These are phyloP conservation scores for Pempheris klunzingeri DNA, from an alignment of 2,797 vertebrate genomes.

Conservation along the genomic window DNA sequence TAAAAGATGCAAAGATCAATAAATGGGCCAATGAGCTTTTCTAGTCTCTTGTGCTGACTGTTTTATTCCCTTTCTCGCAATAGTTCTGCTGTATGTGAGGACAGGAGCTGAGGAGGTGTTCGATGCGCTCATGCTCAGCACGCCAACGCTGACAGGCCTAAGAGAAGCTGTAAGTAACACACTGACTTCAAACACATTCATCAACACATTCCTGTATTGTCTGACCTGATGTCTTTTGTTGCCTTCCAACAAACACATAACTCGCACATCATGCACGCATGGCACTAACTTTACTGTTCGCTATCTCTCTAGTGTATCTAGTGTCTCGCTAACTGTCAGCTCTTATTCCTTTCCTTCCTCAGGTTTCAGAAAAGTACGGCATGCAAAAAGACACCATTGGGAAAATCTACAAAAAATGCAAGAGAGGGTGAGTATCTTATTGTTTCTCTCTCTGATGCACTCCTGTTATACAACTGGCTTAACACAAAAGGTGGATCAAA, in stretches of 20 bases:
- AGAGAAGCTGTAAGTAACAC: constrained; percentile 91
- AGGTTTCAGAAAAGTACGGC: constrained; percentile 99
- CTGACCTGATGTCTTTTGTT: not conserved
- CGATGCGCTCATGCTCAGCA: constrained; percentile 95
- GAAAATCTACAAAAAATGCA: constrained; percentile 99
- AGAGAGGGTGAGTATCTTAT: constrained; percentile 92
- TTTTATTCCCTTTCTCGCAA: not conserved
- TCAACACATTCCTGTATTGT: not conserved
- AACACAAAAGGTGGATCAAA: constrained; percentile 4
- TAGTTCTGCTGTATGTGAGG: constrained; percentile 95
- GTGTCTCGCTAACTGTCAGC: constrained; percentile 49
- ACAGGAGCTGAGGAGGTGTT: constrained; percentile 93
- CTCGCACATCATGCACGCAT: not conserved
- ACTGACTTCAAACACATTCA: not conserved
- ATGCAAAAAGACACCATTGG: constrained; percentile 94
- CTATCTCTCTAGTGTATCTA: constrained; percentile 34
- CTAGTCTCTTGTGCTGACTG: not conserved
- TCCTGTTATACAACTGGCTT: not conserved
- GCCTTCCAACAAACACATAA: not conserved
- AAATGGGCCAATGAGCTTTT: not conserved
- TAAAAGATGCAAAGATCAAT: not conserved
- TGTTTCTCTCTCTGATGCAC: not conserved
- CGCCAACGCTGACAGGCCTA: constrained; percentile 92
- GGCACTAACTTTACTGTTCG: not conserved
- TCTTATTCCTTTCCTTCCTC: constrained; percentile 67